Base-by-base conservation (phyloP, 2,797 vertebrate genomes). In the Acipenser oxyrinchus region DNA sequence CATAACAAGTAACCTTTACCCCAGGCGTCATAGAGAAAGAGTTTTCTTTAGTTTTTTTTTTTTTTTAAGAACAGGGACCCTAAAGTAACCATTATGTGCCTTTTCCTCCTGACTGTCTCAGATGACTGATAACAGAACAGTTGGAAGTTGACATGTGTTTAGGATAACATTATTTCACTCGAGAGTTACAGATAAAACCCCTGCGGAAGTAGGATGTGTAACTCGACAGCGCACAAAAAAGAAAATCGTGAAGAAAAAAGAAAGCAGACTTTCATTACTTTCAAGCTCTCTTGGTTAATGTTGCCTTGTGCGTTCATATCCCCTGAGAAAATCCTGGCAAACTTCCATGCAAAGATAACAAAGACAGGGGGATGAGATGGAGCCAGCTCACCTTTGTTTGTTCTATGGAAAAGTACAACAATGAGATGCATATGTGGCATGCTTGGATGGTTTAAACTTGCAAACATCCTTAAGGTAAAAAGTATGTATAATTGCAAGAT, bases 251-350 rank as follows among this genome's bases (percentile, higher is more conserved):
- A 60, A 68, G 68, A 52, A 67, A 75, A 55, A 11, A 55, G n/a
- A n/a, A 73, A 81, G 55, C 48, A 55, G 64, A 66, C 74, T 83
- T 74, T 82, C 74, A 79, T 84, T 77, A 53, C 62, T 49, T 68
- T 78, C 78, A 71, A 77, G 50, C 69, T 74, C 71, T 66, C 74
- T 70, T 4, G 48, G 64, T 77, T 65, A 69, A 74, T 82, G 75
- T 82, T 76, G 77, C 69, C 74, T 73, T 71, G 71, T 72, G 71
- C 64, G 62, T 63, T 62, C 72, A 64, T 62, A 58, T 59, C 61
- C 64, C 72, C 69, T 37, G 37, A 61, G 65, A 69, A 64, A 62
- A 73, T 78, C 51, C 52, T 50, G 60, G 70, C 70, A 69, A 63
- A 69, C 64, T 63, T 77, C 66, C 68, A 64, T 48, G 49, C 70